Evolutionary conservation across 2,888 invertebrate genomes (phyloP).

Genomic region (Paralinhomoeus sp.): DNA sequence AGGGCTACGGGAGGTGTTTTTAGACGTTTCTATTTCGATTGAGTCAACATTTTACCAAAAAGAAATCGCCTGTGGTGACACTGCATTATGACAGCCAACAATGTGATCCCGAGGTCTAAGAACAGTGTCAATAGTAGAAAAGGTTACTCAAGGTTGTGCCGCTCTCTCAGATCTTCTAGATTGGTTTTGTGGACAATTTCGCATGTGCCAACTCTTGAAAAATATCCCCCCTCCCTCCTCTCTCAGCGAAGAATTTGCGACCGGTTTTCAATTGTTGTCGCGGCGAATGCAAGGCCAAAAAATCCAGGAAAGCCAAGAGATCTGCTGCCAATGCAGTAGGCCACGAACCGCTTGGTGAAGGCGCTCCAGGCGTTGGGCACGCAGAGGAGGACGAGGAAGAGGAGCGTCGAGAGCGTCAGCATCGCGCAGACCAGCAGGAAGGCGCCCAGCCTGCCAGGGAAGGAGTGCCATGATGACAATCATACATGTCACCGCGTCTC

Average conservation of each 20-base stretch:
- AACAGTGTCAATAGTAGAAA: too few species aligned
- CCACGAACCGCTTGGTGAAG: constrained; percentile 17
- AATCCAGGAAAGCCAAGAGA: neutral
- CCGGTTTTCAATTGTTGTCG: too few species aligned
- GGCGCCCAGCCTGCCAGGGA: constrained; percentile 14
- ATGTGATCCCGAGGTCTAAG: neutral
- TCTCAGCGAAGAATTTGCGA: too few species aligned
- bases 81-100: neutral
- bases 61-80: neutral
- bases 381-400: constrained; percentile 17
- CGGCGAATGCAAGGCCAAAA: neutral
- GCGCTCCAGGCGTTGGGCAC: constrained; percentile 19
- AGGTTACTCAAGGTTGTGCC: too few species aligned
- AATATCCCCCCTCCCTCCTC: too few species aligned
- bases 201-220: too few species aligned
- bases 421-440: constrained; percentile 12
- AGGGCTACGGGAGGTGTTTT: neutral
- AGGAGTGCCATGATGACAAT: too few species aligned
- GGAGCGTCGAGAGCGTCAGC: constrained; percentile 14
- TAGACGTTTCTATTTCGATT: neutral
- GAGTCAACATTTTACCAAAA: neutral
- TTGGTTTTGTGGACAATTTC: too few species aligned
- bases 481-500: too few species aligned
- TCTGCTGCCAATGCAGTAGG: too few species aligned
- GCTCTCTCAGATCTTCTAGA: too few species aligned